Evolutionary conservation across 2,113 vertebrate species (phyloP).

Genomic region (Nerophis ophidion): DNA sequence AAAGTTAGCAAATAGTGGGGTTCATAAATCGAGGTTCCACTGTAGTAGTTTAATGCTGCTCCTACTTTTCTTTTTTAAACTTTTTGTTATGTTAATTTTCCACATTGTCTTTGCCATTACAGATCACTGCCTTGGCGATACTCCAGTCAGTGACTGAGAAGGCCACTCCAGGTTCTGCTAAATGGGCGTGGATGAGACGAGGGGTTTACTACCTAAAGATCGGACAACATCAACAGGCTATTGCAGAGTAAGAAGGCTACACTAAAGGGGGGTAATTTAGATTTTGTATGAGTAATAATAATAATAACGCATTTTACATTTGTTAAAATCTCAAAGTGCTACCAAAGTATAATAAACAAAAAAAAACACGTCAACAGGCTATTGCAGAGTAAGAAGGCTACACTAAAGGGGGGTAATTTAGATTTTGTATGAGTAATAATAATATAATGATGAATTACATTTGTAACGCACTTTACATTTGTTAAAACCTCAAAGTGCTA

Average conservation of each 20-base stretch:
- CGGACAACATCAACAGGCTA: slow-evolving; percentile 80
- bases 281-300: neutral
- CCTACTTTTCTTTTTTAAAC: neutral
- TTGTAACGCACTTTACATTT: neutral
- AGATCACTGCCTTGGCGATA: slow-evolving; percentile 83
- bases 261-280: neutral
- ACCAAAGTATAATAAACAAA: no score
- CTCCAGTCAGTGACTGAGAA: slow-evolving; percentile 82
- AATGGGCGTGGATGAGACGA: slow-evolving; percentile 95
- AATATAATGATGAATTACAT: no score
- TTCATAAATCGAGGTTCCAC: no score
- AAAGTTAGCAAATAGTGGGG: no score
- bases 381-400: slow-evolving; percentile 80
- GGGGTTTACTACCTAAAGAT: slow-evolving; percentile 86
- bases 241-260: slow-evolving; percentile 79
- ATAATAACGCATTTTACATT: neutral
- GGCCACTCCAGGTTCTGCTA: slow-evolving; percentile 81
- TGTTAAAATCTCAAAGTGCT: no score
- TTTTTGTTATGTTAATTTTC: neutral
- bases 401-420: neutral
- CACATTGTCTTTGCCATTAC: neutral
- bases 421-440: neutral
- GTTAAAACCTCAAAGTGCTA: no score
- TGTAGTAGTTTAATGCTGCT: no score
- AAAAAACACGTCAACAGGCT: slow-evolving; percentile 80